Conservation (phyloP, 1,140 invertebrate species). For the Diabrotica undecimpunctata region DNA sequence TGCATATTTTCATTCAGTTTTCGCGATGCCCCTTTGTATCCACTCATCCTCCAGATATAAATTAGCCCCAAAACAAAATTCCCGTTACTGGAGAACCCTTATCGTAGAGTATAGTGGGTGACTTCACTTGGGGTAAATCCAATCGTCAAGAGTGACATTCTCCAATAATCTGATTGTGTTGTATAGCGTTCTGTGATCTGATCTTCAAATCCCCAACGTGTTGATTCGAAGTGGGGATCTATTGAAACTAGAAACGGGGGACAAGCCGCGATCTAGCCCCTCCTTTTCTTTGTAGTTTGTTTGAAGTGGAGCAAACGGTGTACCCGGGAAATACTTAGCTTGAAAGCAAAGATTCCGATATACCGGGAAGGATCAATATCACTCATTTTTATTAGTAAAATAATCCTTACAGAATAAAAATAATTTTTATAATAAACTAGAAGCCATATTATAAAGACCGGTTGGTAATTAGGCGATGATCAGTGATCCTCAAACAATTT, state of each 20-base stretch:
- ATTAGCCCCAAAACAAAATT: conserved; percentile 5
- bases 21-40: too few relatives aligned
- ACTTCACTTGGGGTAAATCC: conserved; percentile 8
- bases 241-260: conserved; percentile 13
- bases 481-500: too few relatives aligned
- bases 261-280: conserved; percentile 3
- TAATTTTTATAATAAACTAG: too few relatives aligned
- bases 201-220: conserved; percentile 7
- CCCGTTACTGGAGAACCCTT: neutral
- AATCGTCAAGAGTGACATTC: conserved; percentile 16
- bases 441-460: too few relatives aligned
- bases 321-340: neutral
- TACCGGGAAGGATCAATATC: neutral
- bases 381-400: too few relatives aligned
- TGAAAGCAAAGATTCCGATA: neutral
- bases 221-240: conserved; percentile 9
- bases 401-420: too few relatives aligned
- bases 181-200: neutral
- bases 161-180: conserved; percentile 18
- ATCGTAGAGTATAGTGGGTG: neutral
- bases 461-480: too few relatives aligned
- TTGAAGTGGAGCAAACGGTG: conserved; percentile 7
- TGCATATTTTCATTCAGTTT: too few relatives aligned
- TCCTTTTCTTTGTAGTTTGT: conserved; percentile 19
- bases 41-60: too few relatives aligned